phyloP scores from a whole-genome alignment of 2,113 vertebrate genomes.

The Cottus gobio region DNA sequence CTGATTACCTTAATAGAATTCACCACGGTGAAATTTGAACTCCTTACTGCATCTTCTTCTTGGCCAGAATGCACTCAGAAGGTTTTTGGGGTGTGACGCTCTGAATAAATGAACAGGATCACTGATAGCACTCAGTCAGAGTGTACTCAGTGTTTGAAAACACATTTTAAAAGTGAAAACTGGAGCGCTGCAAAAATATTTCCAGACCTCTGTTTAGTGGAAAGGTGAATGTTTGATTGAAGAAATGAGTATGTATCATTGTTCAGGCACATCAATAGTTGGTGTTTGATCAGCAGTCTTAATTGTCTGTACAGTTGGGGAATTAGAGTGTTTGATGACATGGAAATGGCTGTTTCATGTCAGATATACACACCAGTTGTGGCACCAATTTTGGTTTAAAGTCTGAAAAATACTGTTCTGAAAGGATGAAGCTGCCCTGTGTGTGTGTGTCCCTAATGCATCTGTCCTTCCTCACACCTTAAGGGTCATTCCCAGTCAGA shows the following conservation, averaged over 20 bases:
- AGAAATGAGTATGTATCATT: not conserved
- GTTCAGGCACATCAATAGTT: constrained; percentile 2
- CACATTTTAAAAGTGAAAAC: constrained; percentile 46
- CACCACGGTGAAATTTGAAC: constrained; percentile 53
- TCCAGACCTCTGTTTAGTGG: constrained; percentile 17
- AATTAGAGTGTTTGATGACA: constrained; percentile 20
- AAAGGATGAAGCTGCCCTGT: constrained; percentile 9
- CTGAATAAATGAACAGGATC: constrained; percentile 62
- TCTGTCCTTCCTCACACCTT: constrained; percentile 57
- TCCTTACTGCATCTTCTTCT: constrained; percentile 44
- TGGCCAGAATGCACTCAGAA: constrained; percentile 35
- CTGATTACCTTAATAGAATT: constrained; percentile 63
- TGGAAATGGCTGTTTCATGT: constrained; percentile 19
- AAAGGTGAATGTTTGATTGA: constrained; percentile 11
- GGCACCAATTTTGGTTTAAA: constrained; percentile 17
- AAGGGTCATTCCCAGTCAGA: constrained; percentile 64
- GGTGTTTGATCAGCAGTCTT: constrained; percentile 32
- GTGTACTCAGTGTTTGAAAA: constrained; percentile 38
- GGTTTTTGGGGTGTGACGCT: constrained; percentile 25
- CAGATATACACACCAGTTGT: not conserved
- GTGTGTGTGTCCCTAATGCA: constrained; percentile 34
- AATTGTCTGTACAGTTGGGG: constrained; percentile 25
- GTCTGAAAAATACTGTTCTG: constrained; percentile 7
- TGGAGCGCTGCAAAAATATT: constrained; percentile 30
- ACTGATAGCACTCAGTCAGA: constrained; percentile 39